Percentiles rank a stretch among this genome's conserved stretches.
These are phyloP conservation scores for Thecophora atra DNA, from an alignment of 2,888 invertebrate species.

Conservation along the genomic window DNA sequence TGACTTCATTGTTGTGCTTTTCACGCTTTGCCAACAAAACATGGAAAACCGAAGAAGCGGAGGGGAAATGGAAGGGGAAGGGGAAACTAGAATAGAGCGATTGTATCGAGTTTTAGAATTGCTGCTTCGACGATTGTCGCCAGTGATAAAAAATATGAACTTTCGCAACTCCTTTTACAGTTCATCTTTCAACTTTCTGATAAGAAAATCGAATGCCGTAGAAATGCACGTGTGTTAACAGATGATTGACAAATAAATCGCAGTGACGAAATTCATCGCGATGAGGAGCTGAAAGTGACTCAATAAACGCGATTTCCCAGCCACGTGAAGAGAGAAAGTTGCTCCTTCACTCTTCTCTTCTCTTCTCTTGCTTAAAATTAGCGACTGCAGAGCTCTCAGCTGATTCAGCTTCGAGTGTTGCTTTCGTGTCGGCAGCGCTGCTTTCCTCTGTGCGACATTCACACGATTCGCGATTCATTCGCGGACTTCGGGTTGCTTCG, in stretches of 20 bases:
- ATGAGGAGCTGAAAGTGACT: too few relatives aligned
- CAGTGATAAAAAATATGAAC: too few relatives aligned
- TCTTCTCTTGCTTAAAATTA: not conserved
- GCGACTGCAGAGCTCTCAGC: constrained; percentile 52
- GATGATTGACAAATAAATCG: too few relatives aligned
- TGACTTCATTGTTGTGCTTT: constrained; percentile 10
- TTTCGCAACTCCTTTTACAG: too few relatives aligned
- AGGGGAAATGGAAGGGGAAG: not conserved
- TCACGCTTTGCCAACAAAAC: constrained; percentile 25
- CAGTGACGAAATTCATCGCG: too few relatives aligned
- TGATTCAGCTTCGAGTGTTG: constrained; percentile 28
- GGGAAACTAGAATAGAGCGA: not conserved
- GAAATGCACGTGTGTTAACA: too few relatives aligned
- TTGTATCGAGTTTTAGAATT: not conserved
- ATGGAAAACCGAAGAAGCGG: not conserved
- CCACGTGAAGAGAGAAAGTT: not conserved
- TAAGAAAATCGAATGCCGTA: too few relatives aligned
- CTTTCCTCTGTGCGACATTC: too few relatives aligned
- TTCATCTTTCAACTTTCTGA: too few relatives aligned
- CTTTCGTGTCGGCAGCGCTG: constrained; percentile 58
- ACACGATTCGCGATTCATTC: constrained; percentile 9
- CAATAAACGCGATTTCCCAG: not conserved
- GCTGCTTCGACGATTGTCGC: too few relatives aligned
- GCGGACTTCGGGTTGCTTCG: too few relatives aligned
- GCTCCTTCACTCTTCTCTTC: not conserved